Evolutionary conservation across 2,888 invertebrate genomes (phyloP), one percentile per base, ranked within the genome.

Genomic region (Epinotia ramella): DNA sequence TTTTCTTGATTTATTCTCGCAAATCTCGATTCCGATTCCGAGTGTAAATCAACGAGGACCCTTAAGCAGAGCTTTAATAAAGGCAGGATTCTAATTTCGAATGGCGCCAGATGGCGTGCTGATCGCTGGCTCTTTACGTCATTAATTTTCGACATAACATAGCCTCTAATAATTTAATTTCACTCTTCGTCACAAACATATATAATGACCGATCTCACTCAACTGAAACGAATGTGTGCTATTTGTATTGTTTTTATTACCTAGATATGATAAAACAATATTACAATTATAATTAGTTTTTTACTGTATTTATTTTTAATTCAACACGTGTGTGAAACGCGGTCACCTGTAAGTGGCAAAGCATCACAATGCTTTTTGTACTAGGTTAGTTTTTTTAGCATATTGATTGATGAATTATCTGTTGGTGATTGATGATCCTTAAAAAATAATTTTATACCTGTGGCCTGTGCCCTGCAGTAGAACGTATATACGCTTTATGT

Each of bases 141-240:
- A 89, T 88, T 89, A 88, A 89, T 88, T 87, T 88, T 84, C 85
- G 84, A 86, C 86, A 87, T 84, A 88, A 87, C 84, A 87, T 87
- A 83, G 79, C 81, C 78, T 77, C 70, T 78, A 76, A 86, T 86
- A 86, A 86, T 87, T 84, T 77, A 40, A 11, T 53, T 1, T 7
- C 44, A 44, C 59, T 60, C 24, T 60, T 68, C 12, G 65, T 16
- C 20, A 12, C 57, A 20, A 68, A 40, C n/a, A n/a, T n/a, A 3
- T 60, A 28, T 53, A 49, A 49, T 1, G 4, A 49, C 13, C 33
- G n/a, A 53, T 0, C n/a, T 53, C n/a, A 40, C 9, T 33, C 33
- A 33, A 33, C 33, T 40, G 33, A 33, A 33, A 33, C 7, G 33
- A 49, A 16, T 16, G n/a, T n/a, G 16, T n/a, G n/a, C 7, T 53